Percentiles rank a stretch among this genome's conserved stretches.
Evolutionary conservation across 2,113 vertebrate genomes (phyloP).

Genomic region (Hyperopisus bebe): DNA sequence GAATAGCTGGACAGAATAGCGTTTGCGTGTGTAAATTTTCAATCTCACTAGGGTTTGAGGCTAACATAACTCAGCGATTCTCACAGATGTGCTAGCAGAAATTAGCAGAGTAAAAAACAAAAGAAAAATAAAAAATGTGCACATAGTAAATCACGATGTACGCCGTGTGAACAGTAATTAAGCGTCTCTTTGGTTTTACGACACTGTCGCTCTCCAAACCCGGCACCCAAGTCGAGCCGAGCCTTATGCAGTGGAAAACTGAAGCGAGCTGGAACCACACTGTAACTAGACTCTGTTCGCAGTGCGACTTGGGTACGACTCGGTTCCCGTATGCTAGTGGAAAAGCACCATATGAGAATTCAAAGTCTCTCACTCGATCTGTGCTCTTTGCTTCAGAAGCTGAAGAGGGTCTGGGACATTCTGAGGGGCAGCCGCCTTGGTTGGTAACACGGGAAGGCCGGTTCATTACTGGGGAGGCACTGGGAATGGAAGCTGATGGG

Average conservation of each 20-base stretch:
- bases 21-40: no score
- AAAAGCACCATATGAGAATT: not conserved
- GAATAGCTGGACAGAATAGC: not conserved
- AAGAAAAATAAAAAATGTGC: not conserved
- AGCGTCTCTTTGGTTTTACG: not conserved
- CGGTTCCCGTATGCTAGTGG: not conserved
- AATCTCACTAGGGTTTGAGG: no score
- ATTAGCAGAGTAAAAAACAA: not conserved
- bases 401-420: constrained; percentile 45
- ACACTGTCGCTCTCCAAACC: not conserved
- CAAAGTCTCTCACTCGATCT: constrained; percentile 32
- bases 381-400: constrained; percentile 27
- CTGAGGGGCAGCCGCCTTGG: constrained; percentile 43
- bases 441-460: constrained; percentile 40
- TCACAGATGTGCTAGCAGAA: not conserved
- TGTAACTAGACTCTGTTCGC: not conserved
- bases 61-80: not conserved
- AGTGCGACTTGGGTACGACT: not conserved
- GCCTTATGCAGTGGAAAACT: not conserved
- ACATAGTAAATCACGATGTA: not conserved
- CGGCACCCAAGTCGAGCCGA: not conserved
- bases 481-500: not conserved
- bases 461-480: constrained; percentile 39
- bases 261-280: not conserved
- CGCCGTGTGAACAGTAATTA: not conserved